Evolutionary conservation across 1,140 invertebrate genomes (phyloP).

Genomic region (Trypoxylus dichotomus): DNA sequence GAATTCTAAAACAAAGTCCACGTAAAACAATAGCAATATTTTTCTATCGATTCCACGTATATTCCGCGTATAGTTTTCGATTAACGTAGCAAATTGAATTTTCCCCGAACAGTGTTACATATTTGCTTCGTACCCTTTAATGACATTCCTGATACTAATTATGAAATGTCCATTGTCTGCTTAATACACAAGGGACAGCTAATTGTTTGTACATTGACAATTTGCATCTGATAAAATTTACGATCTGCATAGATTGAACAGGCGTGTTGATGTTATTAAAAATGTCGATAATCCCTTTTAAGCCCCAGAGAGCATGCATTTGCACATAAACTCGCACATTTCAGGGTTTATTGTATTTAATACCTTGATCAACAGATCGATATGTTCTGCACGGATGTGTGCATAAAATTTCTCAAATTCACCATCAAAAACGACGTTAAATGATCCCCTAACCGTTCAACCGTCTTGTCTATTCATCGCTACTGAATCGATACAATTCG

Average conservation of each 20-base stretch:
- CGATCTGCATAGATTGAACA: background rate
- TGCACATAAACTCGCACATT: too few relatives aligned
- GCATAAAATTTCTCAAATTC: too few relatives aligned
- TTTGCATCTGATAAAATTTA: conserved; percentile 52
- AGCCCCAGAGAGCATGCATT: background rate
- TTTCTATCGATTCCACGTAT: too few relatives aligned
- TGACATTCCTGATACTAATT: conserved; percentile 52
- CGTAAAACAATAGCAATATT: too few relatives aligned
- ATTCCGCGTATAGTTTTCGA: background rate
- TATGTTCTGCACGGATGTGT: too few relatives aligned
- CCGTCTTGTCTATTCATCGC: too few relatives aligned
- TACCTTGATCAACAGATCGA: too few relatives aligned
- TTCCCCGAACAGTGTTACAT: conserved; percentile 44
- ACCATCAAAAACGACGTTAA: too few relatives aligned
- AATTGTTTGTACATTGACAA: conserved; percentile 54
- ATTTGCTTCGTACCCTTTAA: conserved; percentile 48
- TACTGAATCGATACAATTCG: too few relatives aligned
- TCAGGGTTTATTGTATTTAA: too few relatives aligned
- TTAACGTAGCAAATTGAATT: conserved; percentile 42
- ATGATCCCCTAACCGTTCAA: too few relatives aligned
- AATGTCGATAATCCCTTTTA: background rate
- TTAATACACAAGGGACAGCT: conserved; percentile 46
- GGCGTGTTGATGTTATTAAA: background rate
- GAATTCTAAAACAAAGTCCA: too few relatives aligned
- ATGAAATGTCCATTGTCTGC: conserved; percentile 50